phyloP scores from a whole-genome alignment of 2,113 vertebrate species.

The Xenus cinereus region DNA sequence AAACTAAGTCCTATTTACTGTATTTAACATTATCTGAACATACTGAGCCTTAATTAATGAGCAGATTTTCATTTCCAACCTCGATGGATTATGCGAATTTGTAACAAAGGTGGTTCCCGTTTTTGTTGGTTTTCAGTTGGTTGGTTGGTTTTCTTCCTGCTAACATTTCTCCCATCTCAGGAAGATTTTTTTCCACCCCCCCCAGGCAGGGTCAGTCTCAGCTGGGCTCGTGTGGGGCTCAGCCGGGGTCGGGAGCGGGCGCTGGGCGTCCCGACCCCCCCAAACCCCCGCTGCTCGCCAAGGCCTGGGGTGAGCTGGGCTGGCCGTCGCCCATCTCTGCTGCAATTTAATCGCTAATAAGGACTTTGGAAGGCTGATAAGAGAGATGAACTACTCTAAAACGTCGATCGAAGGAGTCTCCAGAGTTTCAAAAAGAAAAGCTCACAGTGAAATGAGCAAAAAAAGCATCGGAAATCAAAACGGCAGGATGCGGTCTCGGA shows the following conservation, averaged over 20 bases:
- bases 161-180: constrained; percentile 12
- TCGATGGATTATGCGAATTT: constrained; percentile 41
- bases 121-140: background rate
- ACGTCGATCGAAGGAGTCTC: constrained; percentile 27
- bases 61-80: constrained; percentile 55
- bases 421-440: constrained; percentile 55
- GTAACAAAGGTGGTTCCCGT: constrained; percentile 9
- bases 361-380: constrained; percentile 61
- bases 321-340: background rate
- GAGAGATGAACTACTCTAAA: constrained; percentile 41
- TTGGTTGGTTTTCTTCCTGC: background rate
- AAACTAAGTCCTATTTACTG: constrained; percentile 81
- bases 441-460: constrained; percentile 70
- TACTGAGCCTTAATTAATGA: constrained; percentile 74
- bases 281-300: background rate
- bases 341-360: constrained; percentile 6
- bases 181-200: background rate
- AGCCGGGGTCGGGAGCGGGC: background rate
- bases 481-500: constrained; percentile 23
- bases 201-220: constrained; percentile 37
- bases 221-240: background rate
- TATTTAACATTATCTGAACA: constrained; percentile 81
- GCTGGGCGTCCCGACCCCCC: background rate
- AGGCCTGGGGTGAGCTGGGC: constrained; percentile 4
- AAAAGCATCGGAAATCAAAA: constrained; percentile 67